Evolutionary conservation across 2,113 vertebrate species (phyloP).

Genomic region (Zosterops borbonicus): DNA sequence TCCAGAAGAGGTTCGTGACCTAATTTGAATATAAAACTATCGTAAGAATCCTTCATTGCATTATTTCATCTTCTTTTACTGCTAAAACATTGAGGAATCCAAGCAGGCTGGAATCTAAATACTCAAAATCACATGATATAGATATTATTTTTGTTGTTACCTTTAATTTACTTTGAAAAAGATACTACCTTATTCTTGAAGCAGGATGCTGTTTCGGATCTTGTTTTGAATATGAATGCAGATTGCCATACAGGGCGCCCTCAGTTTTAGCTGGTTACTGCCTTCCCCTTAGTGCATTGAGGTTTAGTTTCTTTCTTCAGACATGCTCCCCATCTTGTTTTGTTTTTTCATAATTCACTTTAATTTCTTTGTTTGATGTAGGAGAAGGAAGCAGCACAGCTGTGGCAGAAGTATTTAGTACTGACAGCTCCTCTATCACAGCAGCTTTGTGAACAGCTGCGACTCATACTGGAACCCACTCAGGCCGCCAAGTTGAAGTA

Average conservation of each 20-base stretch:
- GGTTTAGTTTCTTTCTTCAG: neutral
- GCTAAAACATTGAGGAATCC: neutral
- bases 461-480: constrained; percentile 93
- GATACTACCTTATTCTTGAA: neutral
- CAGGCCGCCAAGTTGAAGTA: constrained; percentile 93
- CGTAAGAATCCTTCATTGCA: neutral
- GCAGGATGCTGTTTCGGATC: neutral
- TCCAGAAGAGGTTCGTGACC: constrained; percentile 82
- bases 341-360: neutral
- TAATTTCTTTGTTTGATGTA: constrained; percentile 42
- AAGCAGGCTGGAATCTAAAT: neutral
- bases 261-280: neutral
- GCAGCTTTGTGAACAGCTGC: constrained; percentile 94
- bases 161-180: neutral
- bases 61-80: neutral
- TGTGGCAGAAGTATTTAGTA: constrained; percentile 92
- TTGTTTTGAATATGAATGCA: neutral
- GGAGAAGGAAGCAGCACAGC: constrained; percentile 85
- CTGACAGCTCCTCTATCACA: constrained; percentile 92
- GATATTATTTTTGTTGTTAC: neutral
- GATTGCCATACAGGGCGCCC: neutral
- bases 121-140: neutral
- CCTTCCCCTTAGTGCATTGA: neutral
- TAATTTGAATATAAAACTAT: neutral
- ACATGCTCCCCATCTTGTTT: neutral